Conservation (phyloP, 2,797 vertebrate species). For the Pteronotus mesoamericanus region DNA sequence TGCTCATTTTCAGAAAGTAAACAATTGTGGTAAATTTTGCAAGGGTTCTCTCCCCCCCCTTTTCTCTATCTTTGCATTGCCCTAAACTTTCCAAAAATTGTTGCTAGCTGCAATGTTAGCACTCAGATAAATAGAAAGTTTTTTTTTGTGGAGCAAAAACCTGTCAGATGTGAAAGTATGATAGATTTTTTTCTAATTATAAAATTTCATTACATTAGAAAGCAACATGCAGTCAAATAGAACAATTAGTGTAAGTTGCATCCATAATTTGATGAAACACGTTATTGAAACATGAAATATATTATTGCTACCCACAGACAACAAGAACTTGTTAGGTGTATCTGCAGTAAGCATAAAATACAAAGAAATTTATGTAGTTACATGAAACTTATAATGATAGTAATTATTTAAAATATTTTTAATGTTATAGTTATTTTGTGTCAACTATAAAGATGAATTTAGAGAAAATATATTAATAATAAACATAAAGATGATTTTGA, state of each 20-base stretch:
- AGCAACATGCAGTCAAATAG: not conserved
- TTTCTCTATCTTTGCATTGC: conserved; percentile 31
- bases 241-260: not conserved
- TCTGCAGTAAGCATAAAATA: not conserved
- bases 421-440: not conserved
- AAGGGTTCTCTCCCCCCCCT: conserved; percentile 6
- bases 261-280: not conserved
- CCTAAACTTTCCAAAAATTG: conserved; percentile 58
- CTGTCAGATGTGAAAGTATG: conserved; percentile 47
- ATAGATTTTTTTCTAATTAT: conserved; percentile 18
- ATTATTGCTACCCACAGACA: not conserved
- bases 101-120: conserved; percentile 47
- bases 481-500: not conserved
- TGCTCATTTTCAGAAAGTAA: conserved; percentile 75
- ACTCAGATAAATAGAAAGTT: conserved; percentile 38
- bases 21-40: conserved; percentile 69
- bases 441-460: not conserved
- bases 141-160: conserved; percentile 23
- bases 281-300: not conserved
- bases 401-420: not conserved
- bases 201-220: not conserved
- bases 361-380: not conserved
- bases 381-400: not conserved
- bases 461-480: not conserved
- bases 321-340: not conserved